Conservation (phyloP, 37 sponge, comb jelly and placozoan species). For the Eunapius fragilis region DNA sequence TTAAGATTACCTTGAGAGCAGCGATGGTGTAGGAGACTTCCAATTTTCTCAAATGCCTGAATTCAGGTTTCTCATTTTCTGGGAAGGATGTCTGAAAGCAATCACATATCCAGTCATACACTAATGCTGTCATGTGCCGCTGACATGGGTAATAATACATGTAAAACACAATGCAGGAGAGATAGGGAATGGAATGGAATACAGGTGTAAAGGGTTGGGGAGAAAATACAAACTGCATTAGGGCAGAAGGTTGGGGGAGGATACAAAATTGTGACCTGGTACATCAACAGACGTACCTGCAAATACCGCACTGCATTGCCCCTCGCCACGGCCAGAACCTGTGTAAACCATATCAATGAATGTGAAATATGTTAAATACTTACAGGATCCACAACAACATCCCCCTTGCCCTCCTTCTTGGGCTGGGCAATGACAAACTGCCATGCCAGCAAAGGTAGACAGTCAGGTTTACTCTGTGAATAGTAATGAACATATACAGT, state of each 20-base stretch:
- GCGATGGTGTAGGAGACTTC: constrained; percentile 59
- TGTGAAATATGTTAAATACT: not conserved
- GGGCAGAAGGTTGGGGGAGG: too few species aligned
- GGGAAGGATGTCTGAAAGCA: not conserved
- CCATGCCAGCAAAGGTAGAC: constrained; percentile 74
- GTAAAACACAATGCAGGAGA: too few species aligned
- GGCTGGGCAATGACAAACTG: constrained; percentile 58
- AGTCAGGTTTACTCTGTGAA: constrained; percentile 54
- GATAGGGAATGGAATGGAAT: too few species aligned
- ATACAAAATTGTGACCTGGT: too few species aligned
- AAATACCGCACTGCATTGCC: constrained; percentile 50
- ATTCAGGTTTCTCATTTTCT: constrained; percentile 35
- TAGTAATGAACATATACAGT: not conserved
- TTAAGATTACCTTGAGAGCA: constrained; percentile 58
- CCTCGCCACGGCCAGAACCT: constrained; percentile 75
- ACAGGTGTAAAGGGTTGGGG: too few species aligned
- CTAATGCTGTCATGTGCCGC: too few species aligned
- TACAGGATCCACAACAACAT: constrained; percentile 23
- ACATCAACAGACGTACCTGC: constrained; percentile 41
- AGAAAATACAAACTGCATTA: too few species aligned
- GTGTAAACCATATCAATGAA: not conserved
- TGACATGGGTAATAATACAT: too few species aligned
- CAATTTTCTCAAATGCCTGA: constrained; percentile 42
- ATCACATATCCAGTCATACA: too few species aligned
- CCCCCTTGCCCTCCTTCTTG: constrained; percentile 11